Evolutionary conservation across 2,113 vertebrate species (phyloP).

Genomic region (Columbina picui): DNA sequence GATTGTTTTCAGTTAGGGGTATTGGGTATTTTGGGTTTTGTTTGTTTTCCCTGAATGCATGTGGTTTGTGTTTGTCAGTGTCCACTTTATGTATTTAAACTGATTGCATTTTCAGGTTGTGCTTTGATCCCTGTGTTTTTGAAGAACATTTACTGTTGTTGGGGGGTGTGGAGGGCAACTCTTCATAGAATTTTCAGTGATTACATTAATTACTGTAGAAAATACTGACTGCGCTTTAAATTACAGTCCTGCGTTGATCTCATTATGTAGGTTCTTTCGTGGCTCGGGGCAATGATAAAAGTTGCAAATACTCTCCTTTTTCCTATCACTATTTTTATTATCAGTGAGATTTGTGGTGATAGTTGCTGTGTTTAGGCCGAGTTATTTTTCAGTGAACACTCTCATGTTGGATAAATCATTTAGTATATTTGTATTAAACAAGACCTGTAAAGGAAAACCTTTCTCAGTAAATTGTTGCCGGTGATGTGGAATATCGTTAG

Average conservation of each 20-base stretch:
- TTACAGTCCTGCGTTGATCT: background rate
- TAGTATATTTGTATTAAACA: background rate
- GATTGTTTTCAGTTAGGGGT: background rate
- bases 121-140: background rate
- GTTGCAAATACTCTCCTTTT: background rate
- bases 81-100: background rate
- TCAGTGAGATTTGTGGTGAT: background rate
- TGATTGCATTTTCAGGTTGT: background rate
- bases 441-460: background rate
- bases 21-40: background rate
- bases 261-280: background rate
- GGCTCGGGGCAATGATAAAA: background rate
- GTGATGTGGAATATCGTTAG: background rate
- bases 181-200: background rate
- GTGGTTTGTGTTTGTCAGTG: background rate
- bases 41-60: background rate
- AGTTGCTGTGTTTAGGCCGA: background rate
- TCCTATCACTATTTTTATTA: background rate
- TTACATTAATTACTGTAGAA: background rate
- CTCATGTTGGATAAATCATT: background rate
- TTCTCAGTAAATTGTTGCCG: background rate
- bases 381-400: background rate
- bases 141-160: background rate
- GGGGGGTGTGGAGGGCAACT: accelerated
- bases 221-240: background rate